phyloP scores from a whole-genome alignment of 2,797 vertebrate species.

The Neoniphon sammara region DNA sequence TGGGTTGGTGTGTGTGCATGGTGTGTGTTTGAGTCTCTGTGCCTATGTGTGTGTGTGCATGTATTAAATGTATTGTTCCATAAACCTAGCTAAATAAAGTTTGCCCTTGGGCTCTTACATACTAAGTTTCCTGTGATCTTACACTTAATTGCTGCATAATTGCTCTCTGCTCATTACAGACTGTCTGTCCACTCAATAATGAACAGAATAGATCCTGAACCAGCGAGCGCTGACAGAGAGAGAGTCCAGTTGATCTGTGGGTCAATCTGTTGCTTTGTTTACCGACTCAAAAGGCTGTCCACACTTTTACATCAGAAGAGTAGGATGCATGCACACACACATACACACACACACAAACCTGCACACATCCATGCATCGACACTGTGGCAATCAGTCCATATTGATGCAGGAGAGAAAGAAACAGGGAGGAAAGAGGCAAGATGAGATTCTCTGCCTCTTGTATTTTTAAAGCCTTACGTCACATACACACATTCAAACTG shows the following conservation, averaged over 20 bases:
- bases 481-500: too few relatives aligned
- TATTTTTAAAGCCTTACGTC: too few relatives aligned
- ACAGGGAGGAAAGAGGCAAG: too few relatives aligned
- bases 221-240: background rate
- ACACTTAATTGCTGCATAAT: background rate
- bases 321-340: background rate
- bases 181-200: background rate
- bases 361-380: too few relatives aligned
- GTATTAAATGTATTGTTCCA: background rate
- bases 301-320: too few relatives aligned
- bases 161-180: background rate
- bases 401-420: too few relatives aligned
- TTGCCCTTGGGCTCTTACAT: background rate
- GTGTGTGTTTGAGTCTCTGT: constrained; percentile 8
- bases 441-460: too few relatives aligned
- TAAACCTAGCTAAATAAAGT: background rate
- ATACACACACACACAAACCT: too few relatives aligned
- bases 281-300: too few relatives aligned
- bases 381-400: too few relatives aligned
- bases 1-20: background rate
- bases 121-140: background rate
- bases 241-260: background rate
- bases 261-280: background rate
- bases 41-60: background rate
- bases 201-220: background rate